Evolutionary conservation across 2,888 invertebrate species (phyloP).

Genomic region (Prosapia bicincta): DNA sequence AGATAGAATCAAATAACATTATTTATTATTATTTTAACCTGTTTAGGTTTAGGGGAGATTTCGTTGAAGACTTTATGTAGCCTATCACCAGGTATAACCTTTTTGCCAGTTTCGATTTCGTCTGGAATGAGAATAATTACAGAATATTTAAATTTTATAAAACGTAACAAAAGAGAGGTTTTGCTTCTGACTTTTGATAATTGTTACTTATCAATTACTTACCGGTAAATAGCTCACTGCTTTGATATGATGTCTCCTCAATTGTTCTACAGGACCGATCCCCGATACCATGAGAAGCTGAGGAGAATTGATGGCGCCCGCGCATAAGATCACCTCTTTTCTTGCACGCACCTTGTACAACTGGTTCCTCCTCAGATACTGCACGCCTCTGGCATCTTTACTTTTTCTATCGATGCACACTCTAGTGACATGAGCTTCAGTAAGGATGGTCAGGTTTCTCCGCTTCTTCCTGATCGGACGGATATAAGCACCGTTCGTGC

Average conservation of each 20-base stretch:
- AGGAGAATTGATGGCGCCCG: slow-evolving; percentile 58
- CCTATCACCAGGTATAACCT: no score
- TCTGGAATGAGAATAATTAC: no score
- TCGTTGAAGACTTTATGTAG: no score
- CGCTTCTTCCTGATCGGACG: slow-evolving; percentile 57
- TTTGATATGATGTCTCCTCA: slow-evolving; percentile 51
- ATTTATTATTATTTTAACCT: no score
- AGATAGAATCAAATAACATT: no score
- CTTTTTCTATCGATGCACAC: slow-evolving; percentile 55
- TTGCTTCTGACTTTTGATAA: no score
- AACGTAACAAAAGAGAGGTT: no score
- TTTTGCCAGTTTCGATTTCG: no score
- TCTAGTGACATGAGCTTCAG: slow-evolving; percentile 54
- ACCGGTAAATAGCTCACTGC: slow-evolving; percentile 58
- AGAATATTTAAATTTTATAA: no score
- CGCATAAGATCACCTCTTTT: slow-evolving; percentile 61
- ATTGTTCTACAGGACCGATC: slow-evolving; percentile 58
- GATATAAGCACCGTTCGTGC: slow-evolving; percentile 63
- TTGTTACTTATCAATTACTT: no score
- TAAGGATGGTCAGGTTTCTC: slow-evolving; percentile 50
- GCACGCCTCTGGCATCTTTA: slow-evolving; percentile 51
- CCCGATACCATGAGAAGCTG: slow-evolving; percentile 63
- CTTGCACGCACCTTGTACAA: slow-evolving; percentile 46
- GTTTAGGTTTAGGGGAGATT: no score
- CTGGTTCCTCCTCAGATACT: slow-evolving; percentile 51